phyloP scores from a whole-genome alignment of 2,113 vertebrate species.

The Tragulus kanchil region DNA sequence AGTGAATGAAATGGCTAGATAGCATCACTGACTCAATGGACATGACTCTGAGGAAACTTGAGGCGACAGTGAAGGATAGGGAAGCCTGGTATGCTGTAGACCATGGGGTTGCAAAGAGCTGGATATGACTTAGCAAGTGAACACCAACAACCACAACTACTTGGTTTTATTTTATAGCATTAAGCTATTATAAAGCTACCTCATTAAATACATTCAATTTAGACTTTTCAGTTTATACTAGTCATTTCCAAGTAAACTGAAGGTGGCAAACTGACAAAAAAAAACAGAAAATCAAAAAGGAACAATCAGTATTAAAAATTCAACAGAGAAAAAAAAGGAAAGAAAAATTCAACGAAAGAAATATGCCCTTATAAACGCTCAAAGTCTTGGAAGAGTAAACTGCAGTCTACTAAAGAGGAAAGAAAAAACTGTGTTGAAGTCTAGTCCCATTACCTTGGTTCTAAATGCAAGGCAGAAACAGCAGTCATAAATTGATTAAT shows the following conservation, averaged over 20 bases:
- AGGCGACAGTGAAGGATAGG: not conserved
- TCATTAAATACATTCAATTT: constrained; percentile 53
- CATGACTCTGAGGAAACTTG: not conserved
- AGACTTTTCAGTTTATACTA: constrained; percentile 45
- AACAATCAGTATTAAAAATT: constrained; percentile 28
- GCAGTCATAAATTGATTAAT: constrained; percentile 12
- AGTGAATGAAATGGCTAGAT: not conserved
- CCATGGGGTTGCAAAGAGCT: not conserved
- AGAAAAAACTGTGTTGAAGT: not conserved
- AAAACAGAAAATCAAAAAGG: not conserved
- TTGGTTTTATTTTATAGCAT: constrained; percentile 2
- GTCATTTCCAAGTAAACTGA: constrained; percentile 35
- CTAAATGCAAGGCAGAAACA: constrained; percentile 9
- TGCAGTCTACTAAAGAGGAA: not conserved
- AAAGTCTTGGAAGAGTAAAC: constrained; percentile 1
- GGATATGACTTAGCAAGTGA: not conserved
- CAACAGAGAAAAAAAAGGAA: not conserved
- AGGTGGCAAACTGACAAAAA: constrained; percentile 26
- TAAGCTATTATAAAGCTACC: constrained; percentile 31
- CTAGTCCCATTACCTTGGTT: not conserved
- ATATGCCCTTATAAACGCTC: not conserved
- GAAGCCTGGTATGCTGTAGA: not conserved
- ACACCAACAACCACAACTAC: not conserved
- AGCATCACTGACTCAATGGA: not conserved
- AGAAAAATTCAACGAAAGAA: constrained; percentile 40